phyloP scores from a whole-genome alignment of 2,888 invertebrate genomes.

The Pasiphila rectangulata region DNA sequence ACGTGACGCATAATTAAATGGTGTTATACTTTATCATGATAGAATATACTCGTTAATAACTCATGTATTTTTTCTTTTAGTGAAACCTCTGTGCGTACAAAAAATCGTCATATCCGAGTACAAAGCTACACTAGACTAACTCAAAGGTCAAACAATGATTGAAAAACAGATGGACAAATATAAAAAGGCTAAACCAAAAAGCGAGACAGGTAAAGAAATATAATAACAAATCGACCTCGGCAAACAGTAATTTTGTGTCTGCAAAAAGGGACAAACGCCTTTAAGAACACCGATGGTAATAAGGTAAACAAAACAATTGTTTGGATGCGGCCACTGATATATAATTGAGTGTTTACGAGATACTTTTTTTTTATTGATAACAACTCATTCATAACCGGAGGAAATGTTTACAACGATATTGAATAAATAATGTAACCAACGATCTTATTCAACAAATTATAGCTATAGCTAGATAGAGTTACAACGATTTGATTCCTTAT shows the following conservation, averaged over 20 bases:
- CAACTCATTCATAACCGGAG: not conserved
- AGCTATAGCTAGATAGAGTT: no score
- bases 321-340: not conserved
- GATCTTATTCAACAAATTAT: no score
- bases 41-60: no score
- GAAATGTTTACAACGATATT: no score
- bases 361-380: no score
- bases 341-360: not conserved
- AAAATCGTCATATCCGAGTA: no score
- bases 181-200: not conserved
- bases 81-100: no score
- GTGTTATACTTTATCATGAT: no score
- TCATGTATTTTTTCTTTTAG: no score
- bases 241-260: constrained; percentile 1
- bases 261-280: constrained; percentile 1
- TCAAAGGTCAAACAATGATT: not conserved
- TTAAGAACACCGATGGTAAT: not conserved
- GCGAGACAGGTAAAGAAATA: not conserved
- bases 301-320: not conserved
- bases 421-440: no score
- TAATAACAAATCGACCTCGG: constrained; percentile 1
- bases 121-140: not conserved
- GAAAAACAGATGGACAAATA: not conserved
- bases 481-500: no score
- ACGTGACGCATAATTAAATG: no score